Base-by-base conservation (phyloP, 2,888 invertebrate genomes). In the Drosophila conformis region DNA sequence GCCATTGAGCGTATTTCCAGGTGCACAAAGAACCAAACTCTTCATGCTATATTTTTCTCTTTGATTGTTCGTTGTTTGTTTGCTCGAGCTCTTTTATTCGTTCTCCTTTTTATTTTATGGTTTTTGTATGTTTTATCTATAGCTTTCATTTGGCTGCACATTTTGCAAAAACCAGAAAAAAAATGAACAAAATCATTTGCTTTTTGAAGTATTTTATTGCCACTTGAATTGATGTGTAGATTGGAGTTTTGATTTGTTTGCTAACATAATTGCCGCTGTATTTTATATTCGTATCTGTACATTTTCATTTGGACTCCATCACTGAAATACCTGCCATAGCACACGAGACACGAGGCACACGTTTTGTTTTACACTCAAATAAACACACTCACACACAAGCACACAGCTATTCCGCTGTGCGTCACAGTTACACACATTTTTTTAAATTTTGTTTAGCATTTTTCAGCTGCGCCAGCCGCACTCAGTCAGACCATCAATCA, bases 1-100 rank as follows among this genome's bases (percentile, higher is more conserved):
- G 91, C 93, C 93, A 83, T 86, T 93, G 92, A 92, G 92, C 91
- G 93, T 92, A 85, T 93, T 93, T 93, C 93, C 93, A 93, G 93
- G 93, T 93, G 91, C 88, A 48, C 57, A 46, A 68, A 38, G 2
- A 46, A 56, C 18, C 27, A 52, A 49, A 25, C 35, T 29, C 21
- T 48, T 59, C 15, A n/a, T 59, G 27, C 46, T n/a, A 10, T 27
- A 25, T 58, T 13, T 13, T 63, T 58, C 54, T 64, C 38, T 73
- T 76, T 69, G 33, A 54, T 51, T 70, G 49, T 69, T 68, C 38
- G 52, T 65, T 69, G 66, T 80, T 46, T 76, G 68, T 78, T 78
- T 78, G 79, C 82, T 70, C 52, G 69, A 64, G 53, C 51, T 67
- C 13, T 71, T 57, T 21, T 31, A 40, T 48, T 36, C 68, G 58